Percentiles rank a stretch among this genome's conserved stretches.
phyloP scores from a whole-genome alignment of 2,888 invertebrate species.

The Papilio demoleus region DNA sequence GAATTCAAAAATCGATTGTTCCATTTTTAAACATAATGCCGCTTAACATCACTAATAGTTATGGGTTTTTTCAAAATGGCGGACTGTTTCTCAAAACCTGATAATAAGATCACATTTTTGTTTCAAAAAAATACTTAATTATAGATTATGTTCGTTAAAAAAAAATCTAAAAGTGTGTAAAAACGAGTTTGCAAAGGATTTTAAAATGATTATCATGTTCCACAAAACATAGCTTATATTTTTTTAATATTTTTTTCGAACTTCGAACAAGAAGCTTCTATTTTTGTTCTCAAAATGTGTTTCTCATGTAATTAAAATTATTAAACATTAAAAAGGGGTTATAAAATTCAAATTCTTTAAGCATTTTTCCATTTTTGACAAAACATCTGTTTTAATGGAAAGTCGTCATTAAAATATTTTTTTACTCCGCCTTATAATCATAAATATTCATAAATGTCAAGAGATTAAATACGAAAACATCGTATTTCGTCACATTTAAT shows the following conservation, averaged over 20 bases:
- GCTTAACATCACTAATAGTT: constrained; percentile 1
- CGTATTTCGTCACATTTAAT: constrained; percentile 38
- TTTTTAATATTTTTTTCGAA: neutral
- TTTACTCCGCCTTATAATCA: constrained; percentile 46
- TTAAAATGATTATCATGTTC: neutral
- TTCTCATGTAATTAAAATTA: neutral
- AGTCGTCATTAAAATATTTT: constrained; percentile 9
- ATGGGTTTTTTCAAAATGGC: constrained; percentile 13
- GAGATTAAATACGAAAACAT: constrained; percentile 48
- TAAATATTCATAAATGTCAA: constrained; percentile 55
- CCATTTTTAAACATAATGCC: constrained; percentile 18
- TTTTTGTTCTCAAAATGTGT: neutral
- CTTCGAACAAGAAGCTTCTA: neutral
- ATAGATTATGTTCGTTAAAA: neutral
- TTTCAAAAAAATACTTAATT: neutral
- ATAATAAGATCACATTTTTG: neutral
- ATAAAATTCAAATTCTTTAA: neutral
- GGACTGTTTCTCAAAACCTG: neutral
- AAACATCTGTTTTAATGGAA: constrained; percentile 39
- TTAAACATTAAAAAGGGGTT: constrained; percentile 31
- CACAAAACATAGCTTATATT: neutral
- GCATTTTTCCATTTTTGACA: constrained; percentile 31
- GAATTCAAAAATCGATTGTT: constrained; percentile 20
- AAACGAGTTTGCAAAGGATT: neutral
- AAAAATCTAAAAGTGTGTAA: neutral